These are phyloP conservation scores for Pedetes capensis DNA, from an alignment of 2,113 vertebrate genomes.

Conservation along the genomic window DNA sequence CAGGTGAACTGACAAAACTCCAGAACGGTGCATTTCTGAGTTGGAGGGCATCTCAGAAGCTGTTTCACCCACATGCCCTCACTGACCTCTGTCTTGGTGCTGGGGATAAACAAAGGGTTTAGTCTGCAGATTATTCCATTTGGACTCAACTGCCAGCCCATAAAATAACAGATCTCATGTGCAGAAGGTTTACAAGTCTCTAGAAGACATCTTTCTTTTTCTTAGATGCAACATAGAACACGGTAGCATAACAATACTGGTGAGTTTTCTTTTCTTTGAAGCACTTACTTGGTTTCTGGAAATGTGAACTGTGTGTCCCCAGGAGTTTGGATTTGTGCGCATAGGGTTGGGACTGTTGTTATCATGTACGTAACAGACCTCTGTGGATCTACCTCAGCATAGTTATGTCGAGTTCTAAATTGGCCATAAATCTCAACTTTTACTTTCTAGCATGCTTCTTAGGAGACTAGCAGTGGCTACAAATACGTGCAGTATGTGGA, in stretches of 20 bases:
- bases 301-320: background rate
- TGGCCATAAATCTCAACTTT: background rate
- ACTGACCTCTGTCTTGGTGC: background rate
- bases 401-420: conserved; percentile 18
- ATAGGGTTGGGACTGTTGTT: background rate
- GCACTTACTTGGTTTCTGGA: conserved; percentile 22
- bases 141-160: background rate
- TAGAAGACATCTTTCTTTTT: conserved; percentile 30
- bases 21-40: conserved; percentile 47
- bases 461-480: background rate
- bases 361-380: background rate
- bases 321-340: conserved; percentile 13
- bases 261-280: conserved; percentile 22
- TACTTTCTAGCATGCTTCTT: background rate
- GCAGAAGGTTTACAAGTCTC: conserved; percentile 31
- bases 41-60: conserved; percentile 35
- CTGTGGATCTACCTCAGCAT: background rate
- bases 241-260: conserved; percentile 24
- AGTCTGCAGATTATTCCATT: conserved; percentile 29
- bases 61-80: background rate
- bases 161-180: conserved; percentile 5
- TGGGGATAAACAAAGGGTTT: conserved; percentile 46
- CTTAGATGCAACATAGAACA: background rate
- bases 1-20: conserved; percentile 33
- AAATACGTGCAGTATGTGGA: background rate